Evolutionary conservation across 1,140 invertebrate species (phyloP).

Genomic region (Drosophila tristis): DNA sequence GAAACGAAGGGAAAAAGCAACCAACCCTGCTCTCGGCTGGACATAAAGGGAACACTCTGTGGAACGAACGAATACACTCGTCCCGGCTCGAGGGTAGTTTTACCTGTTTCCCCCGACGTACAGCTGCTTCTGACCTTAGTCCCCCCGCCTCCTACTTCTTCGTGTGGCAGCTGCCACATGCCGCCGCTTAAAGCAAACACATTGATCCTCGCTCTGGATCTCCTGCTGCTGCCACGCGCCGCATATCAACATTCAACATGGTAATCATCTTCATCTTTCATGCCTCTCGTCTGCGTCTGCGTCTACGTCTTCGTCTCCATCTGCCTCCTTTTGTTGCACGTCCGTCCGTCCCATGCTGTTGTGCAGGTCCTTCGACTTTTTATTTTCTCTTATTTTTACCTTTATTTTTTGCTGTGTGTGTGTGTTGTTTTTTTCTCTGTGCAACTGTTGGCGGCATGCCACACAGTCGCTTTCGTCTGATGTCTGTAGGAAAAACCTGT

Average conservation of each 20-base stretch:
- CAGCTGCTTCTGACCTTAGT: constrained; percentile 63
- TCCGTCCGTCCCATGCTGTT: constrained; percentile 38
- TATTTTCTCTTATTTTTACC: constrained; percentile 32
- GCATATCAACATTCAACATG: constrained; percentile 82
- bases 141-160: neutral
- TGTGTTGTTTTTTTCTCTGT: constrained; percentile 5
- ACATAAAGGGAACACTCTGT: constrained; percentile 15
- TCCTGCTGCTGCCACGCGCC: constrained; percentile 62
- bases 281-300: constrained; percentile 5
- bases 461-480: constrained; percentile 53
- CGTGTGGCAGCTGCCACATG: constrained; percentile 74
- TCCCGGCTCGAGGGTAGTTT: constrained; percentile 51
- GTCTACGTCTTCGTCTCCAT: constrained; percentile 7
- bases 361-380: constrained; percentile 40
- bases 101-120: constrained; percentile 59
- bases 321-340: constrained; percentile 22
- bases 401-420: constrained; percentile 15
- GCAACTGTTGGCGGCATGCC: constrained; percentile 63
- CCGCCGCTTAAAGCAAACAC: constrained; percentile 46
- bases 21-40: constrained; percentile 35
- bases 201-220: constrained; percentile 32
- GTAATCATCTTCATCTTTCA: constrained; percentile 57
- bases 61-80: constrained; percentile 8
- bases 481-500: constrained; percentile 57
- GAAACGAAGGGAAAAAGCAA: constrained; percentile 34